These are phyloP conservation scores for Monopis laevigella DNA, from an alignment of 2,888 invertebrate species.

Conservation along the genomic window DNA sequence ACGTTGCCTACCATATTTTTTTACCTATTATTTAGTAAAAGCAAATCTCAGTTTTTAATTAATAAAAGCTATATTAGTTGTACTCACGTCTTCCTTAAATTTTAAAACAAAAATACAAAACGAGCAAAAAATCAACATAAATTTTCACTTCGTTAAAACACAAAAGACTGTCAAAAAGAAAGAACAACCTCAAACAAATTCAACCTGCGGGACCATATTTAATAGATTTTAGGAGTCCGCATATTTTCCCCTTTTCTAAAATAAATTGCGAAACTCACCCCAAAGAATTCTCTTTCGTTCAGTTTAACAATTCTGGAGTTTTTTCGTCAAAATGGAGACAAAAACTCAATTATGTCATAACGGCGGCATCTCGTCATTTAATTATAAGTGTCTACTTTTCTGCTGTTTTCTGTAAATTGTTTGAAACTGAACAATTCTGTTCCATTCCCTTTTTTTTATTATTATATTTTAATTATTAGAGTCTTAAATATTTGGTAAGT, in stretches of 20 bases:
- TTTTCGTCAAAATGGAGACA: slow-evolving; percentile 7
- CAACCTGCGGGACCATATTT: background rate
- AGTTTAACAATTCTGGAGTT: slow-evolving; percentile 3
- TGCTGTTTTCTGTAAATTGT: background rate
- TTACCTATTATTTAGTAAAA: too few relatives aligned
- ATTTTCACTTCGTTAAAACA: too few relatives aligned
- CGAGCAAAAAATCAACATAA: too few relatives aligned
- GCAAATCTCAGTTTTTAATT: too few relatives aligned
- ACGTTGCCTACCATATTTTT: too few relatives aligned
- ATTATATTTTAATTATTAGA: too few relatives aligned
- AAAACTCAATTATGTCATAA: slow-evolving; percentile 14
- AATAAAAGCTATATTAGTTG: too few relatives aligned
- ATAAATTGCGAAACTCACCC: slow-evolving; percentile 7
- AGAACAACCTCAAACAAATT: slow-evolving; percentile 4
- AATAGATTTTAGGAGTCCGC: slow-evolving; percentile 1
- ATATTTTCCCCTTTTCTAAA: slow-evolving; percentile 9
- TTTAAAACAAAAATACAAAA: too few relatives aligned
- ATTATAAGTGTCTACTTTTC: slow-evolving; percentile 9
- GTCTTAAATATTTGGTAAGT: too few relatives aligned
- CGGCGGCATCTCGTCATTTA: slow-evolving; percentile 7
- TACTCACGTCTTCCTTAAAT: too few relatives aligned
- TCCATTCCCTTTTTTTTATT: background rate
- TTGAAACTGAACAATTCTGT: slow-evolving; percentile 1
- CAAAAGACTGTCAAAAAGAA: background rate
- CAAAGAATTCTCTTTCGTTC: slow-evolving; percentile 2